Evolutionary conservation across 2,888 invertebrate species (phyloP).

Genomic region (Mythimna impura): DNA sequence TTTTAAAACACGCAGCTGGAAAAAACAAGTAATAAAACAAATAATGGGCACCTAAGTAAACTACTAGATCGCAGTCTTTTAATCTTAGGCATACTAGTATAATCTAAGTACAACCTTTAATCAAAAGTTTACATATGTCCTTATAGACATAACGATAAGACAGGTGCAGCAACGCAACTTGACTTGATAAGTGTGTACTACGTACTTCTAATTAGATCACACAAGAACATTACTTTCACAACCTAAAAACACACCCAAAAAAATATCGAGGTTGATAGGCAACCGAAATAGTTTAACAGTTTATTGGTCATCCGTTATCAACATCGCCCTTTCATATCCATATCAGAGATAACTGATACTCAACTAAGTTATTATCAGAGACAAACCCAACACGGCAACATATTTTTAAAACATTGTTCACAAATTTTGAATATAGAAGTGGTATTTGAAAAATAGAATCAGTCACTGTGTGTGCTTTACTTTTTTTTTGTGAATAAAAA

Average conservation of each 20-base stretch:
- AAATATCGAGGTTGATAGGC: conserved; percentile 21
- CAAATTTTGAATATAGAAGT: not conserved
- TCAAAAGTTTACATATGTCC: too few species aligned
- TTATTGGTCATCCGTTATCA: conserved; percentile 65
- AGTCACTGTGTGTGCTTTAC: conserved; percentile 7
- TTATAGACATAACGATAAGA: not conserved
- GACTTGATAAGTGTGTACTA: not conserved
- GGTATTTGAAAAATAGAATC: conserved; percentile 24
- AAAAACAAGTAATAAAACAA: not conserved
- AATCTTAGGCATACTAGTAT: too few species aligned
- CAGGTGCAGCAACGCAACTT: not conserved
- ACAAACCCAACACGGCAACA: conserved; percentile 36
- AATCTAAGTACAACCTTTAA: too few species aligned
- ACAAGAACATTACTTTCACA: conserved; percentile 15
- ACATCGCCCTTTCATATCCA: conserved; percentile 56
- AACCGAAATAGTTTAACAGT: conserved; percentile 42
- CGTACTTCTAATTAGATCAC: conserved; percentile 7
- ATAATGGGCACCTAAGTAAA: too few species aligned
- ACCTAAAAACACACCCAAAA: conserved; percentile 47
- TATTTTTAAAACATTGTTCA: conserved; percentile 22
- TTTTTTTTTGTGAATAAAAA: conserved; percentile 8
- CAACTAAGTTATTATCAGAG: conserved; percentile 48
- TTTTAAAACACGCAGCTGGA: not conserved
- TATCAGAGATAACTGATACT: conserved; percentile 70
- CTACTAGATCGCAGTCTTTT: too few species aligned